Percentiles rank a stretch among this genome's conserved stretches.
Evolutionary conservation across 2,797 vertebrate genomes (phyloP).

Genomic region (Silurus lanzhouensis): DNA sequence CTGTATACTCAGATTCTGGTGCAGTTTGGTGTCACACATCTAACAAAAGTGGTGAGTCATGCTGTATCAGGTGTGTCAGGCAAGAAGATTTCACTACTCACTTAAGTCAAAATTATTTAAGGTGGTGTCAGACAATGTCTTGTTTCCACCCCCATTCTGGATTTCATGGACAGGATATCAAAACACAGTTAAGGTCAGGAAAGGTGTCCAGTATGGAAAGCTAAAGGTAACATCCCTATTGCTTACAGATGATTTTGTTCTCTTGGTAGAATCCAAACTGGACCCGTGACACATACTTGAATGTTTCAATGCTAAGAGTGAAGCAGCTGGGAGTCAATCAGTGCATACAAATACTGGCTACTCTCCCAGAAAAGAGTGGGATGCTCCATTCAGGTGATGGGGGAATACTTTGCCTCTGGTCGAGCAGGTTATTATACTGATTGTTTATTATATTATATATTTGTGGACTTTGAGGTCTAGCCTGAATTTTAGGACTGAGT

Average conservation of each 20-base stretch:
- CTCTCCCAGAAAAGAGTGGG: background rate
- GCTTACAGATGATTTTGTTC: background rate
- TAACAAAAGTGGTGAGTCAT: conserved; percentile 7
- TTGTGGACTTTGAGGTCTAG: background rate
- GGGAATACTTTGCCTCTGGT: background rate
- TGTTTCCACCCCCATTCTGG: background rate
- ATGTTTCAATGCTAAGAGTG: background rate
- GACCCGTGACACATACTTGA: background rate
- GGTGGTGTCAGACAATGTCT: background rate
- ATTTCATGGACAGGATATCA: background rate
- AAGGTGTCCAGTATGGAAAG: background rate
- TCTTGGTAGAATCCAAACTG: background rate
- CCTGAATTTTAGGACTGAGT: background rate
- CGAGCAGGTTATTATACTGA: background rate
- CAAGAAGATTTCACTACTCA: background rate
- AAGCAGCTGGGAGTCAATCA: background rate
- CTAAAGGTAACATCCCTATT: background rate
- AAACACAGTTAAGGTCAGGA: background rate
- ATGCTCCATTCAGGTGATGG: background rate
- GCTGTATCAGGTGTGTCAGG: background rate
- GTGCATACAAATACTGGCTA: background rate
- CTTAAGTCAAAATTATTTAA: background rate
- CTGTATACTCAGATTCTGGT: background rate
- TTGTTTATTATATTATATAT: no score
- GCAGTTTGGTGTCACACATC: conserved; percentile 6